Percentiles rank a stretch among this genome's conserved stretches.
Evolutionary conservation across 2,888 invertebrate species (phyloP).

Genomic region (Agapetus fuscipes): DNA sequence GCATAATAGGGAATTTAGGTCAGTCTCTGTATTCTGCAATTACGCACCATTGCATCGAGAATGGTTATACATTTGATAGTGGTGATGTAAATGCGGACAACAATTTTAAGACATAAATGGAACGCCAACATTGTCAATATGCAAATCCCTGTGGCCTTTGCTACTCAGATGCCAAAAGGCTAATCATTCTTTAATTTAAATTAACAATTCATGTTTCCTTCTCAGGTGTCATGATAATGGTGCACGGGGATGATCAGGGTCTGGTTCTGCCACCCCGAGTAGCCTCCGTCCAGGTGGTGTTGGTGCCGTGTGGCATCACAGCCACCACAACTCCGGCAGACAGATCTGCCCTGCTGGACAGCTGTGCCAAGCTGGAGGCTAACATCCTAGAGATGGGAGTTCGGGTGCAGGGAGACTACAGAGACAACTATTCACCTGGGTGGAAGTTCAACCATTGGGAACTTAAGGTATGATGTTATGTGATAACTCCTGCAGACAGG

Average conservation of each 20-base stretch:
- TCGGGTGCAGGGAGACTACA: conserved; percentile 74
- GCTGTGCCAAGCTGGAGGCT: conserved; percentile 61
- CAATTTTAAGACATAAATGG: too few species aligned
- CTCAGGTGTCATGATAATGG: conserved; percentile 73
- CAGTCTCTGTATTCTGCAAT: too few species aligned
- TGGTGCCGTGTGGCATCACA: conserved; percentile 95
- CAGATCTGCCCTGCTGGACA: conserved; percentile 51
- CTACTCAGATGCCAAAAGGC: too few species aligned
- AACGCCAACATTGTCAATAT: too few species aligned
- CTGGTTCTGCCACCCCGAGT: conserved; percentile 91
- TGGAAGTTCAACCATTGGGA: conserved; percentile 99
- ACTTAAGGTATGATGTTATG: conserved; percentile 56
- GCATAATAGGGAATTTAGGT: too few species aligned
- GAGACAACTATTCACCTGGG: conserved; percentile 95
- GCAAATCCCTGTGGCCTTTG: too few species aligned
- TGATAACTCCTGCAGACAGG: too few species aligned
- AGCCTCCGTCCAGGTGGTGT: conserved; percentile 76
- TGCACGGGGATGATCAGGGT: conserved; percentile 95
- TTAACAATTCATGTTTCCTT: too few species aligned
- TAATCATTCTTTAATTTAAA: too few species aligned
- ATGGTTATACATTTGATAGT: too few species aligned
- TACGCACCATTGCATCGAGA: too few species aligned
- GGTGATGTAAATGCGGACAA: too few species aligned
- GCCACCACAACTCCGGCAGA: conserved; percentile 67
- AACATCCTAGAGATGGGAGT: conserved; percentile 54